These are phyloP conservation scores for Scartelaos histophorus DNA, from an alignment of 2,113 vertebrate species.

Conservation along the genomic window DNA sequence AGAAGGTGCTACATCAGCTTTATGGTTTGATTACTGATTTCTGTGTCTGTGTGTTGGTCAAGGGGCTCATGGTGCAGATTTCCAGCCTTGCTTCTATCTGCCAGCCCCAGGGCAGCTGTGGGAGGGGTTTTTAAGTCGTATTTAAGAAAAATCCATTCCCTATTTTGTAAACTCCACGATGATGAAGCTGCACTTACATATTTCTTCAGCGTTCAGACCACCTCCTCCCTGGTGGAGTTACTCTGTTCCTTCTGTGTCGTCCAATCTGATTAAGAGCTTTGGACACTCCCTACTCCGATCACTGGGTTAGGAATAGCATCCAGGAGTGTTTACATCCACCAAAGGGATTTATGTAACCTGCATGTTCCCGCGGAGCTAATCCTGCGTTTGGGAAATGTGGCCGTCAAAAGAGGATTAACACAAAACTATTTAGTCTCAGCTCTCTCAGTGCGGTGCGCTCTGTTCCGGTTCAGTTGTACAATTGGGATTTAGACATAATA, in stretches of 20 bases:
- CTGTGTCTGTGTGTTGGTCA: too few species aligned
- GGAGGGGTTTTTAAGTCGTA: too few species aligned
- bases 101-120: too few species aligned
- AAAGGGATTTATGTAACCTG: slow-evolving; percentile 6
- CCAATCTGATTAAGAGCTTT: slow-evolving; percentile 4
- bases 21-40: too few species aligned
- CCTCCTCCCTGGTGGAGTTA: not conserved
- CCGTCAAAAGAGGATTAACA: not conserved
- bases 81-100: too few species aligned
- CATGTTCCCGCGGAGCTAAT: not conserved
- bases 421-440: not conserved
- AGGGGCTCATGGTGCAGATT: too few species aligned
- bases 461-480: not conserved
- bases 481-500: not conserved
- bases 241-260: not conserved
- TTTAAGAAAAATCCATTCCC: too few species aligned
- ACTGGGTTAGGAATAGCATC: slow-evolving; percentile 5
- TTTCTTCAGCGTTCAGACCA: not conserved
- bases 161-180: not conserved
- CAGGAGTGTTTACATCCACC: slow-evolving; percentile 3
- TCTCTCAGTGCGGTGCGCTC: not conserved
- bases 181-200: not conserved
- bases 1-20: too few species aligned
- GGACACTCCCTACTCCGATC: not conserved
- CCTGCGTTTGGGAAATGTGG: not conserved